Evolutionary conservation across 2,888 invertebrate genomes (phyloP).

Genomic region (Brenthis daphne): DNA sequence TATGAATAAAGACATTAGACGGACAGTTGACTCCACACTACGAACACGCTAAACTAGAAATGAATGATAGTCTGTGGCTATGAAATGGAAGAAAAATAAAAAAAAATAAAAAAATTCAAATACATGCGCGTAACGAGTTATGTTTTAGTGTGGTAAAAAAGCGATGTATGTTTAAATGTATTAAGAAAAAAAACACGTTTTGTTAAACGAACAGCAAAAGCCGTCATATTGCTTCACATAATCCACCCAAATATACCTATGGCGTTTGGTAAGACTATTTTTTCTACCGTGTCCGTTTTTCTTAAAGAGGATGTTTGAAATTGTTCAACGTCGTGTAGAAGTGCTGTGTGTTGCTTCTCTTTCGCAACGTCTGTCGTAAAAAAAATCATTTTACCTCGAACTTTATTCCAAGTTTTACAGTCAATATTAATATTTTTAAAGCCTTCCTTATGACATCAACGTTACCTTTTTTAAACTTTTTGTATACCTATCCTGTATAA

Average conservation of each 20-base stretch:
- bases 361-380: conserved; percentile 84
- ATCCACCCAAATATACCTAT: conserved; percentile 83
- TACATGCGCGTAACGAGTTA: conserved; percentile 53
- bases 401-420: background rate
- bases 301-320: conserved; percentile 89
- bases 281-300: conserved; percentile 91
- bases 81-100: conserved; percentile 1
- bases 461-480: too few species aligned
- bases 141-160: conserved; percentile 26
- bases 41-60: conserved; percentile 7
- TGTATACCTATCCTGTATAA: background rate
- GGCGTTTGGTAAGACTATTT: conserved; percentile 91
- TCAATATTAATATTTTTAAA: background rate
- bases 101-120: background rate
- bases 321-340: conserved; percentile 88
- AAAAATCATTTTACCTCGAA: conserved; percentile 51
- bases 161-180: conserved; percentile 15
- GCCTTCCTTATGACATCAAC: too few species aligned
- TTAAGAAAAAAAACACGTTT: conserved; percentile 25
- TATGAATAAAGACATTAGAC: background rate
- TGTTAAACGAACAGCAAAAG: conserved; percentile 29
- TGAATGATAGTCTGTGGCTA: conserved; percentile 6
- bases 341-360: conserved; percentile 88
- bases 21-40: conserved; percentile 15
- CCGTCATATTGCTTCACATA: conserved; percentile 19